Evolutionary conservation across 2,888 invertebrate species (phyloP).

Genomic region (Sabatieria punctata): DNA sequence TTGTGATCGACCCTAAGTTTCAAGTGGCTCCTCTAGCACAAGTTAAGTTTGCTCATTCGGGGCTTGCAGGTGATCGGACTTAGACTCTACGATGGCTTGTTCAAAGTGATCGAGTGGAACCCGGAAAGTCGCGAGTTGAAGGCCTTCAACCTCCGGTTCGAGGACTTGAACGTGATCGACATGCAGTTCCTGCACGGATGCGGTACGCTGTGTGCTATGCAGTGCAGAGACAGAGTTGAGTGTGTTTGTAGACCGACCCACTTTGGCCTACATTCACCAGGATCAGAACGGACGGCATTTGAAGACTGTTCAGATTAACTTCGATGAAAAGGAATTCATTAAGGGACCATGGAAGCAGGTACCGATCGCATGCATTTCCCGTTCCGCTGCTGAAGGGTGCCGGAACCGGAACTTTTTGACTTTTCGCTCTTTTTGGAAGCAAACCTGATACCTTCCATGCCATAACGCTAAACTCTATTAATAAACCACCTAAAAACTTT

Average conservation of each 20-base stretch:
- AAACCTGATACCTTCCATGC: too few species aligned
- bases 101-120: constrained; percentile 90
- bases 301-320: constrained; percentile 82
- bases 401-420: too few species aligned
- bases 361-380: too few species aligned
- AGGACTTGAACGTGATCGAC: constrained; percentile 83
- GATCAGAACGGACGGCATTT: constrained; percentile 64
- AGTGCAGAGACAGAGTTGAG: too few species aligned
- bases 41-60: background rate
- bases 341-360: constrained; percentile 71
- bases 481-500: too few species aligned
- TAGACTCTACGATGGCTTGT: constrained; percentile 81
- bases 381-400: too few species aligned
- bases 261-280: constrained; percentile 41
- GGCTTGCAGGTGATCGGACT: constrained; percentile 59
- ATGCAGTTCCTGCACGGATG: constrained; percentile 82
- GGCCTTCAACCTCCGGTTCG: constrained; percentile 67
- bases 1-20: constrained; percentile 85
- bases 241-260: too few species aligned
- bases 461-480: too few species aligned
- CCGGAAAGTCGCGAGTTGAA: constrained; percentile 81
- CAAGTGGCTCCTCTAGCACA: too few species aligned
- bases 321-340: constrained; percentile 78
- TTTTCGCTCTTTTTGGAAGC: too few species aligned
- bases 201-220: too few species aligned